Evolutionary conservation across 1,140 invertebrate genomes (phyloP).

Genomic region (Sesamia nonagrioides): DNA sequence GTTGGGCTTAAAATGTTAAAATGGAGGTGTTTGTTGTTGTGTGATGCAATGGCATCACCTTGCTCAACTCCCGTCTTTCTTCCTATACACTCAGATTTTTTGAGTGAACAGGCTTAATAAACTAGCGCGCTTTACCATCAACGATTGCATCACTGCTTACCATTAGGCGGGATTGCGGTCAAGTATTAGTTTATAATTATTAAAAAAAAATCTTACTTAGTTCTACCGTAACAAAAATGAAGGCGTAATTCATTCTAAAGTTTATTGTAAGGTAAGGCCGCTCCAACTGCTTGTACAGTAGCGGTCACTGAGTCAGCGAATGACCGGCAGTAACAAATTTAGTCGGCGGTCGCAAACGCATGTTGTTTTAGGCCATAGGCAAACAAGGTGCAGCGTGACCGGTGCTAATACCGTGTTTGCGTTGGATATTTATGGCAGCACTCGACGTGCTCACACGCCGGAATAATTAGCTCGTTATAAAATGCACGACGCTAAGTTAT

Average conservation of each 20-base stretch:
- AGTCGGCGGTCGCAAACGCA: conserved; percentile 81
- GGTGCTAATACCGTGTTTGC: conserved; percentile 83
- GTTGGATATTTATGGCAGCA: conserved; percentile 82
- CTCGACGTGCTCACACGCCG: conserved; percentile 71
- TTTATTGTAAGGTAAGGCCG: conserved; percentile 40
- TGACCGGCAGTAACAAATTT: conserved; percentile 83
- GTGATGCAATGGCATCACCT: no score
- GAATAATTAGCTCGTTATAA: conserved; percentile 86
- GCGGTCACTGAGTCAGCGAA: conserved; percentile 77
- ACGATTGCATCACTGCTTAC: no score
- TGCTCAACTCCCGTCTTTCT: no score
- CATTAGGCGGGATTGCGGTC: no score
- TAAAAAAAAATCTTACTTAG: no score
- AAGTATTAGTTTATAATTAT: no score
- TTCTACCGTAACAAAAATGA: background rate
- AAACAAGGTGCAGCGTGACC: conserved; percentile 83
- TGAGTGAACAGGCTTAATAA: no score
- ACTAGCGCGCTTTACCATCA: no score
- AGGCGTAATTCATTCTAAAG: background rate
- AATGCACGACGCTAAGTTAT: conserved; percentile 69
- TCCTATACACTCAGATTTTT: no score
- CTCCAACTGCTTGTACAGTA: conserved; percentile 56
- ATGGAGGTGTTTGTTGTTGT: no score
- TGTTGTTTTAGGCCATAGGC: conserved; percentile 85
- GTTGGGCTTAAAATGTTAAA: no score